Evolutionary conservation across 1,140 invertebrate species (phyloP).

Genomic region (Rhagoletis zephyria): DNA sequence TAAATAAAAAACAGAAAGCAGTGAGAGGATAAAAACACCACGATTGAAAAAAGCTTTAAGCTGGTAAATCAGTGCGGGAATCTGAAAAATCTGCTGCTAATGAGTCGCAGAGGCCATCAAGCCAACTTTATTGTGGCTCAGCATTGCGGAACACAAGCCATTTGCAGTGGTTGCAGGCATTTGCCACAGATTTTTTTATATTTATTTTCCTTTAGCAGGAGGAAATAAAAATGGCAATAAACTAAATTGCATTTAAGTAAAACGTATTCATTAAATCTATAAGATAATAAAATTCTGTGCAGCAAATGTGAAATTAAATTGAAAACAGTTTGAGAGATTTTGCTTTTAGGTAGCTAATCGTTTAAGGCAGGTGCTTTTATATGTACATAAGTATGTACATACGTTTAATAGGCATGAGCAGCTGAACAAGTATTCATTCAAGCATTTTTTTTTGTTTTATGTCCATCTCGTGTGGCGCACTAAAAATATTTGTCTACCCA

Average conservation of each 20-base stretch:
- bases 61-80: background rate
- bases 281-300: background rate
- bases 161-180: background rate
- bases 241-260: conserved; percentile 37
- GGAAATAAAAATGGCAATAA: conserved; percentile 13
- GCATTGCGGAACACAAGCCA: background rate
- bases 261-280: conserved; percentile 19
- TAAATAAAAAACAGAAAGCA: too few relatives aligned
- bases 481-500: background rate
- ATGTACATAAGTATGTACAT: background rate
- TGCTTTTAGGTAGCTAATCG: background rate
- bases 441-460: background rate
- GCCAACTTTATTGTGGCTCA: background rate
- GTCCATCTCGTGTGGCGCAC: background rate
- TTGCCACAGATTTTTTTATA: too few relatives aligned
- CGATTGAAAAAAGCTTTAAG: background rate
- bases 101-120: background rate
- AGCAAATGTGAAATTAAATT: background rate
- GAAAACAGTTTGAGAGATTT: conserved; percentile 23
- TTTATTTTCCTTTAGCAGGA: background rate
- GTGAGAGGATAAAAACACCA: background rate
- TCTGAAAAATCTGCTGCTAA: background rate
- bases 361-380: background rate
- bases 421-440: background rate
- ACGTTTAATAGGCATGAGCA: background rate